A percentile compares a stretch with the other conserved stretches of the same genome.
Evolutionary conservation across 2,888 invertebrate genomes (phyloP).

Genomic region (Clistopyga incitator): DNA sequence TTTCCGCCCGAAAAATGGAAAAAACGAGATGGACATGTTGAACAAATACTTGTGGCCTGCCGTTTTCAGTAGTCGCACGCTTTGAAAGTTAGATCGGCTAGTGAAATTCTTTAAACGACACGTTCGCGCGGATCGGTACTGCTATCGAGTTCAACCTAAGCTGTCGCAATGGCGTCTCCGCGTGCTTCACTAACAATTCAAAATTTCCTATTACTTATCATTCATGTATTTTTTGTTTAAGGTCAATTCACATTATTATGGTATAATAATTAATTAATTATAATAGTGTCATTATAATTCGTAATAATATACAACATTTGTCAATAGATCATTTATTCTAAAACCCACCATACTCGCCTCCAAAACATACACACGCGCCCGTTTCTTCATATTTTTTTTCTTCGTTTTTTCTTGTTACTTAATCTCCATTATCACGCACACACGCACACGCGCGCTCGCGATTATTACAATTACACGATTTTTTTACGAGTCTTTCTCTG

Average conservation of each 20-base stretch:
- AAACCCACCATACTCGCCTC: slow-evolving; percentile 78
- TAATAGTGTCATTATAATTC: slow-evolving; percentile 84
- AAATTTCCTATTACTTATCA: slow-evolving; percentile 83
- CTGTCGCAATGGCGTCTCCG: slow-evolving; percentile 73
- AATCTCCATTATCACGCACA: slow-evolving; percentile 53
- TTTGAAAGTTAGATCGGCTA: slow-evolving; percentile 44
- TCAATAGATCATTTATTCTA: slow-evolving; percentile 84
- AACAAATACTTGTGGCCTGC: background rate
- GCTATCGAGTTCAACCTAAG: slow-evolving; percentile 72
- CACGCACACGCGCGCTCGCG: slow-evolving; percentile 51
- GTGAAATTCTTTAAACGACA: slow-evolving; percentile 15
- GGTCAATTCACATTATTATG: slow-evolving; percentile 84
- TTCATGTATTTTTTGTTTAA: slow-evolving; percentile 79
- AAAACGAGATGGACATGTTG: background rate
- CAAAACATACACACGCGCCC: slow-evolving; percentile 55
- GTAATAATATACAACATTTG: slow-evolving; percentile 84
- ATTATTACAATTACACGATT: slow-evolving; percentile 41
- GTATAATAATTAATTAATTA: slow-evolving; percentile 84
- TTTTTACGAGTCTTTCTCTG: slow-evolving; percentile 43
- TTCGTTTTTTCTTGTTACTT: slow-evolving; percentile 41
- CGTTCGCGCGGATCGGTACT: slow-evolving; percentile 49
- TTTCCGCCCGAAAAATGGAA: slow-evolving; percentile 30
- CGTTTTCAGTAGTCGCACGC: slow-evolving; percentile 55
- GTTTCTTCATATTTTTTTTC: slow-evolving; percentile 38
- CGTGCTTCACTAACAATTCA: slow-evolving; percentile 82